Percentiles rank a stretch among this genome's conserved stretches.
Conservation (phyloP, 2,113 vertebrate species). For the Alectura lathami region DNA sequence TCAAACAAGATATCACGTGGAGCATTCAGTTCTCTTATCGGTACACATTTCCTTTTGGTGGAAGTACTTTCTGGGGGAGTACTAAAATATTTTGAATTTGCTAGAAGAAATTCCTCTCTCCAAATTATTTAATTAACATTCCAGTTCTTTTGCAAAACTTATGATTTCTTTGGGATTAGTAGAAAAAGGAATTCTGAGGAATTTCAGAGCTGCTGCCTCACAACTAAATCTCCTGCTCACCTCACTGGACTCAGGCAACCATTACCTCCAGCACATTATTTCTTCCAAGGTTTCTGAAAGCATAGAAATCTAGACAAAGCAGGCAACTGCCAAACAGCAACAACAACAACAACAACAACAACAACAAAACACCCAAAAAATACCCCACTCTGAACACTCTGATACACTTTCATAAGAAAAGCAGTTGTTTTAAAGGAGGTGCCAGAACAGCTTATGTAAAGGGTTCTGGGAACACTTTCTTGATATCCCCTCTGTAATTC, state of each 20-base stretch:
- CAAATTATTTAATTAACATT: background rate
- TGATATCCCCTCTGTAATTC: background rate
- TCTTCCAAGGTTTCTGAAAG: background rate
- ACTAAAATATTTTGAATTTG: background rate
- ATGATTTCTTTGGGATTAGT: background rate
- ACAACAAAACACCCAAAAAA: too few species aligned
- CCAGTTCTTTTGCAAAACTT: background rate
- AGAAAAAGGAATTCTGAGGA: background rate
- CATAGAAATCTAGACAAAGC: background rate
- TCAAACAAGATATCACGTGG: background rate
- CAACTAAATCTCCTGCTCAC: background rate
- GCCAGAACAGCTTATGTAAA: background rate
- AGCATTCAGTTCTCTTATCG: fast-evolving
- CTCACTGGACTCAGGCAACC: background rate
- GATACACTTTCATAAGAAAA: background rate
- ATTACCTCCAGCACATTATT: background rate
- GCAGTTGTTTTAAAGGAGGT: background rate
- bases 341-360: too few species aligned
- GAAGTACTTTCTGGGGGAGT: background rate
- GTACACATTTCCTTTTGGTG: background rate
- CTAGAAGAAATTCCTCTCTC: background rate
- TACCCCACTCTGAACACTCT: background rate
- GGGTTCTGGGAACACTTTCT: background rate
- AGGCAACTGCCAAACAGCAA: background rate
- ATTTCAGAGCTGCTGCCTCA: background rate